Evolutionary conservation across 2,888 invertebrate species (phyloP).

Genomic region (Leuctra nigra): DNA sequence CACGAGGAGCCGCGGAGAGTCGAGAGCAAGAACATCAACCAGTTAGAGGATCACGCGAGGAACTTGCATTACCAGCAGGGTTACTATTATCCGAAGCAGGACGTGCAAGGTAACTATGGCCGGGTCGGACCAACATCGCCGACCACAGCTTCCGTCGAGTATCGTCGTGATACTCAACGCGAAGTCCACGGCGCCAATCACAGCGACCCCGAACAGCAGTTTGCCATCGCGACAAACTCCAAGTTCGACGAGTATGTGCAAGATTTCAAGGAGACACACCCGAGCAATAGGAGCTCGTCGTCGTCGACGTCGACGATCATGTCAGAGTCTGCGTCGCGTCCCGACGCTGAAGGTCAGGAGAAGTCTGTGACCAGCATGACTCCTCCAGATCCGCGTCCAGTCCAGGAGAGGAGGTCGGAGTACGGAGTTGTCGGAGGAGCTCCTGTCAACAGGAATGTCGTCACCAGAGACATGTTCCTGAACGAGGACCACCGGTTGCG

Average conservation of each 20-base stretch:
- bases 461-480: background rate
- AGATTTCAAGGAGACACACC: background rate
- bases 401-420: slow-evolving; percentile 31
- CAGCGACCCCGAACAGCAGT: background rate
- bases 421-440: slow-evolving; percentile 26
- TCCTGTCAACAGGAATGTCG: background rate
- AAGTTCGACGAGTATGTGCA: slow-evolving; percentile 8
- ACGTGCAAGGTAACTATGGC: background rate
- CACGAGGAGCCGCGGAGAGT: background rate
- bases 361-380: slow-evolving; percentile 33
- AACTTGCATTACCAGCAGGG: background rate
- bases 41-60: background rate
- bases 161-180: background rate
- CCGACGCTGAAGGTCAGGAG: slow-evolving; percentile 29
- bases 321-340: slow-evolving; percentile 5
- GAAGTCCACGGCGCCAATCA: background rate
- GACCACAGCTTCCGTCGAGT: background rate
- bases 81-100: background rate
- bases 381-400: slow-evolving; percentile 35
- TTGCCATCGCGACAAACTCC: slow-evolving; percentile 2
- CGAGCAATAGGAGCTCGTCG: slow-evolving; percentile 15
- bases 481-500: slow-evolving; percentile 1
- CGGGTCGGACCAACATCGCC: background rate
- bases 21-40: background rate
- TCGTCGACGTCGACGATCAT: slow-evolving; percentile 22